These are phyloP conservation scores for Clinocottus analis DNA, from an alignment of 2,113 vertebrate genomes.

Conservation along the genomic window DNA sequence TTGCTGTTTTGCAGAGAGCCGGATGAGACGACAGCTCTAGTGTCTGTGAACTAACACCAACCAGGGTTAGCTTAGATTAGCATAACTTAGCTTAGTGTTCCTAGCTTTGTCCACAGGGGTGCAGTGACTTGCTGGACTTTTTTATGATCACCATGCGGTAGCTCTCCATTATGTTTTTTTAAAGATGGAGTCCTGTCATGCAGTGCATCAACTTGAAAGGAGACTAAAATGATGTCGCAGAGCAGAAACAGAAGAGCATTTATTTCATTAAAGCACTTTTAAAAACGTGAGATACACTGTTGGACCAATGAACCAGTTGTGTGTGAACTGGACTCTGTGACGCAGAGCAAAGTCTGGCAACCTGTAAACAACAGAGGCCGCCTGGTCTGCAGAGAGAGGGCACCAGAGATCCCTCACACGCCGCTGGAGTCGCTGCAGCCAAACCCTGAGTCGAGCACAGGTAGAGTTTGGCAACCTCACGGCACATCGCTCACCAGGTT, in stretches of 20 bases:
- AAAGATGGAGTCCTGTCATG: slow-evolving; percentile 6
- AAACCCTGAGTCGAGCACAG: slow-evolving; percentile 2
- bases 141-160: background rate
- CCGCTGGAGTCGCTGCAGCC: background rate
- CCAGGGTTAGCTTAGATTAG: background rate
- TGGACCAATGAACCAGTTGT: background rate
- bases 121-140: background rate
- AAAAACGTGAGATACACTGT: background rate
- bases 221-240: background rate
- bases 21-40: background rate
- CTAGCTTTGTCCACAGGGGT: background rate
- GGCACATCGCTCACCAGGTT: background rate
- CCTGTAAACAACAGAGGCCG: slow-evolving; percentile 8
- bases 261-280: too few species aligned
- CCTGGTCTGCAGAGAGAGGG: slow-evolving; percentile 60
- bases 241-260: too few species aligned
- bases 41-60: background rate
- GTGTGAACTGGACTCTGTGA: background rate
- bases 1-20: background rate
- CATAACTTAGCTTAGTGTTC: slow-evolving; percentile 1
- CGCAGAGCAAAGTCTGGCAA: background rate
- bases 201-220: slow-evolving; percentile 21
- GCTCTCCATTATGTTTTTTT: slow-evolving; percentile 24
- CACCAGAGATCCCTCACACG: slow-evolving; percentile 61
- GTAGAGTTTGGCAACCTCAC: slow-evolving; percentile 4